Base-by-base conservation (phyloP, 2,888 invertebrate genomes). In the Holacanthella duospinosa region DNA sequence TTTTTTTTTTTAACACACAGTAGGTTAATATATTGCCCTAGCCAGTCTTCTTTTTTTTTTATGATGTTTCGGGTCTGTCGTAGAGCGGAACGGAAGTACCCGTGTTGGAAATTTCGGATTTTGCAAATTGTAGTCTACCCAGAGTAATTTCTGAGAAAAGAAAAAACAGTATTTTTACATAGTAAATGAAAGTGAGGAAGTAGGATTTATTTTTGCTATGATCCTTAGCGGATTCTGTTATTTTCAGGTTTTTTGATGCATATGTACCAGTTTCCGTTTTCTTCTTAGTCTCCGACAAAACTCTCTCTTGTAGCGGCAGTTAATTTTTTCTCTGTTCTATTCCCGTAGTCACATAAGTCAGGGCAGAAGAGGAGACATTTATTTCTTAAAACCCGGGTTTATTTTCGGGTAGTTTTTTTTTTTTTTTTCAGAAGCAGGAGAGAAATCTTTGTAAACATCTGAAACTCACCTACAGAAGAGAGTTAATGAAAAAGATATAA, bases 401-500 rank as follows among this genome's bases (percentile, higher is more conserved):
- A 48, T 48, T 48, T 48, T 48, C 48, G 48, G 48, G 48, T 48
- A n/a, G 12, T n/a, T 48, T 36, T 36, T 16, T 36, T 16, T 36
- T n/a, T n/a, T n/a, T n/a, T n/a, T n/a, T n/a, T n/a, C n/a, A n/a
- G n/a, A n/a, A n/a, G n/a, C n/a, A n/a, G 36, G n/a, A 48, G 48
- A 9, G 19, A 9, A n/a, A 4, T 4, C 21, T 48, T 21, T 21
- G 16, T 48, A 36, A 36, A 36, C 36, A 36, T 36, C 36, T 21
- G 19, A 9, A 48, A 4, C 48, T 48, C 48, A 48, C 48, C 48
- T 48, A 9, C 48, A 4, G 4, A 4, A 6, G 54, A n/a, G 25
- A 12, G 25, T 55, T 55, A 55, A 55, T 55, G 55, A 55, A 55
- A 26, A 55, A 27, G 29, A 55, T 29, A 16, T 55, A 55, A 55